Evolutionary conservation across 1,140 invertebrate species (phyloP).

Genomic region (Drosophila kepulauana): DNA sequence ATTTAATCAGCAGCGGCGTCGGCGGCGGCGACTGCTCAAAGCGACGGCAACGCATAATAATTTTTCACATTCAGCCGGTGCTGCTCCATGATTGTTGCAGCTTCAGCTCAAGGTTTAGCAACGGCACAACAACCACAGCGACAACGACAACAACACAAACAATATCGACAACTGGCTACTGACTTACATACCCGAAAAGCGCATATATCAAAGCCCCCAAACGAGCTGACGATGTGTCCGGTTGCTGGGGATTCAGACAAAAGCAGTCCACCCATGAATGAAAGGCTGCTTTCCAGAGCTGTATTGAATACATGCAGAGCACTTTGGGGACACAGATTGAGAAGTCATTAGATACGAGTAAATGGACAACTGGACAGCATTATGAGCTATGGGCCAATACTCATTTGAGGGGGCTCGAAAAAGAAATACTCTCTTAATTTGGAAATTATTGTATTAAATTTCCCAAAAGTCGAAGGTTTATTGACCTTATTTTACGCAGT

Average conservation of each 20-base stretch:
- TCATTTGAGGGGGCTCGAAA: not conserved
- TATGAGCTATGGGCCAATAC: conserved; percentile 62
- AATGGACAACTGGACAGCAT: conserved; percentile 50
- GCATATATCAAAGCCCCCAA: conserved; percentile 77
- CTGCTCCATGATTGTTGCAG: conserved; percentile 41
- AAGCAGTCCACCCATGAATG: conserved; percentile 60
- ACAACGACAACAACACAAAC: conserved; percentile 42
- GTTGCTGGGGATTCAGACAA: not conserved
- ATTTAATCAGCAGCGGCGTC: conserved; percentile 83
- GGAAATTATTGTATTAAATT: too few relatives aligned
- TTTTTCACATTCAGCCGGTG: conserved; percentile 72
- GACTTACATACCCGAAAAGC: conserved; percentile 81
- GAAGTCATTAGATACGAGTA: conserved; percentile 74
- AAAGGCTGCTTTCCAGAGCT: conserved; percentile 42
- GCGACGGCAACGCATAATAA: conserved; percentile 78
- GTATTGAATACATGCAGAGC: conserved; percentile 35
- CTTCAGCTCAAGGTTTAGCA: conserved; percentile 17
- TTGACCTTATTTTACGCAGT: too few relatives aligned
- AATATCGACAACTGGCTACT: conserved; percentile 69
- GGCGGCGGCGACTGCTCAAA: conserved; percentile 70
- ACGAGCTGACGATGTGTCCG: conserved; percentile 35
- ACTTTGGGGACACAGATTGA: conserved; percentile 79
- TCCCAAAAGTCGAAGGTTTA: too few relatives aligned
- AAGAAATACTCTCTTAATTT: too few relatives aligned
- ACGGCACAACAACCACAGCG: conserved; percentile 29